Percentiles rank a stretch among this genome's conserved stretches.
Conservation (phyloP, 2,888 invertebrate species). For the Gastracanthus pulcherrimus region DNA sequence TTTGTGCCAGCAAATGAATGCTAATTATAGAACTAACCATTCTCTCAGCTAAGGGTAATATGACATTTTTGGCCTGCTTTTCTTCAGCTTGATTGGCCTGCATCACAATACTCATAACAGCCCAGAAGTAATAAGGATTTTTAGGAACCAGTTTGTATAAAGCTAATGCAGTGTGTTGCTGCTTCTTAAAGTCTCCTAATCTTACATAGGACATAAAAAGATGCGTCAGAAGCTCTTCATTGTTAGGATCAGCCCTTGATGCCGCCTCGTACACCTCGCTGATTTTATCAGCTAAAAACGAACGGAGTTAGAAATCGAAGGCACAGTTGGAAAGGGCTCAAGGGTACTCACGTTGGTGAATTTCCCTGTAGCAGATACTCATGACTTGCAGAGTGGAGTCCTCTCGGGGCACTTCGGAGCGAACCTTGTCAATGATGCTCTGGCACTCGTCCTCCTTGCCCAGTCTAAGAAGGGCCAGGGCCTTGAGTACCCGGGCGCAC, state of each 20-base stretch:
- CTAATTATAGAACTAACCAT: conserved; percentile 83
- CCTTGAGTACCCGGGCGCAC: conserved; percentile 95
- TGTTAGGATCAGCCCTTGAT: conserved; percentile 89
- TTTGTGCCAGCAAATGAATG: neutral
- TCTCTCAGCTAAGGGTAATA: conserved; percentile 92
- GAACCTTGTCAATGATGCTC: conserved; percentile 86
- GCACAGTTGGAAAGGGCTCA: neutral
- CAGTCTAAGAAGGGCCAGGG: conserved; percentile 92
- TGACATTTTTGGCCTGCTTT: conserved; percentile 81
- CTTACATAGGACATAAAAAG: conserved; percentile 98
- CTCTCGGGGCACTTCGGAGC: conserved; percentile 90
- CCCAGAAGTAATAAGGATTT: conserved; percentile 99
- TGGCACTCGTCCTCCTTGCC: conserved; percentile 91
- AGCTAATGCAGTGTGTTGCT: conserved; percentile 93
- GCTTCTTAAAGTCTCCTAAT: conserved; percentile 91
- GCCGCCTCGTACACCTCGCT: conserved; percentile 94
- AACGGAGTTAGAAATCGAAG: neutral
- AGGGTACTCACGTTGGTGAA: conserved; percentile 88
- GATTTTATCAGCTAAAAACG: conserved; percentile 88
- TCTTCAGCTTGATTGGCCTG: conserved; percentile 83
- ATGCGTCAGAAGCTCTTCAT: conserved; percentile 95
- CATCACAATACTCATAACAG: conserved; percentile 96
- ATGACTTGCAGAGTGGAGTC: conserved; percentile 97
- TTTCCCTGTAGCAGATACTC: conserved; percentile 95
- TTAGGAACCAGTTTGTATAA: conserved; percentile 95